A percentile compares a stretch with the other conserved stretches of the same genome.
Evolutionary conservation across 2,797 vertebrate species (phyloP).

Genomic region (Pseudochirops cupreus): DNA sequence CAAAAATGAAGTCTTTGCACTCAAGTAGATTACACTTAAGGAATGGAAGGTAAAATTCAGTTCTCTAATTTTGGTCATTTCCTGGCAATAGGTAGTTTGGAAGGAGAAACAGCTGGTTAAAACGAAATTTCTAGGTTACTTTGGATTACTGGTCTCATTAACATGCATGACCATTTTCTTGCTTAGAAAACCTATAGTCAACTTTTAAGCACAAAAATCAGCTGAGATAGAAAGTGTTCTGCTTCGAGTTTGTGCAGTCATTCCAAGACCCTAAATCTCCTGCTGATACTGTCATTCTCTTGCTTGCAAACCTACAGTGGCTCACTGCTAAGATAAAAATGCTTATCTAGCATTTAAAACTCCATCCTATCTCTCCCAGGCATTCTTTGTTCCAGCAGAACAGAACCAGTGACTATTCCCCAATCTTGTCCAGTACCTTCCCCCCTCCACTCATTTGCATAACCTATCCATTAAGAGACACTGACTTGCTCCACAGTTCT

Average conservation of each 20-base stretch:
- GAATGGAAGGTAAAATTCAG: neutral
- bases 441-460: neutral
- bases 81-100: neutral
- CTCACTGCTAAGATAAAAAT: neutral
- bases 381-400: neutral
- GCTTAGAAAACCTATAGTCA: neutral
- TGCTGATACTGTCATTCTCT: neutral
- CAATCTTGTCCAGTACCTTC: neutral
- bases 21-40: neutral
- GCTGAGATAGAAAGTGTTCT: neutral
- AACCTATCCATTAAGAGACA: neutral
- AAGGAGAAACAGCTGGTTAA: neutral
- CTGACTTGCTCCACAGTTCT: neutral
- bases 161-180: neutral
- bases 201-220: neutral
- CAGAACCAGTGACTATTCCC: neutral
- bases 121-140: neutral
- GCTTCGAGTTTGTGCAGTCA: neutral
- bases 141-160: neutral
- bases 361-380: neutral
- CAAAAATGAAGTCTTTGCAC: neutral
- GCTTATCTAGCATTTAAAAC: neutral
- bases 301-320: neutral
- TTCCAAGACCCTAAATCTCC: neutral
- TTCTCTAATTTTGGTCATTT: neutral